phyloP scores from a whole-genome alignment of 1,140 invertebrate species.

The Eriocheir sinensis region DNA sequence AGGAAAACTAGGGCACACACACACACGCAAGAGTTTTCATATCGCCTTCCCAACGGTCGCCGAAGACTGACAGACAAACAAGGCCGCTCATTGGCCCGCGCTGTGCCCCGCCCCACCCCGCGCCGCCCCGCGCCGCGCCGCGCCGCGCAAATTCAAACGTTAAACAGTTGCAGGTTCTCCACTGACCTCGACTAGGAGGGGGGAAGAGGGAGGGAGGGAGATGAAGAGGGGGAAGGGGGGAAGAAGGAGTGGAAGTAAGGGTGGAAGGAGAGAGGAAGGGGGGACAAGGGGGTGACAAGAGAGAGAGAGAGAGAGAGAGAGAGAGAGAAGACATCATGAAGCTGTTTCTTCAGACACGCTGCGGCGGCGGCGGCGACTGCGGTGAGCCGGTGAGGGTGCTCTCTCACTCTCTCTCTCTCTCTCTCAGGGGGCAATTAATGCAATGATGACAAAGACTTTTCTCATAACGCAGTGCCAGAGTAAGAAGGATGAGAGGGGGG shows the following conservation, averaged over 20 bases:
- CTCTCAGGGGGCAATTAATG: neutral
- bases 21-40: neutral
- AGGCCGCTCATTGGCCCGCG: neutral
- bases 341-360: neutral
- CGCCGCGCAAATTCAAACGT: neutral
- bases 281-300: neutral
- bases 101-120: neutral
- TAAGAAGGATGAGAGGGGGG: no score
- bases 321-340: conserved; percentile 2
- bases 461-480: neutral
- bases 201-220: neutral
- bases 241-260: neutral
- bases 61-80: neutral
- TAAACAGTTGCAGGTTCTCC: neutral
- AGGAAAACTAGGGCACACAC: neutral
- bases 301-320: conserved; percentile 4
- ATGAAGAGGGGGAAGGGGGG: neutral
- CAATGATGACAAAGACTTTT: neutral
- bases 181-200: no score
- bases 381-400: no score
- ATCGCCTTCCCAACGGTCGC: neutral
- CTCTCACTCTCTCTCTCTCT: neutral
- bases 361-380: no score
- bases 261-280: neutral
- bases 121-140: neutral